Evolutionary conservation across 37 sponge, comb jelly and placozoan species (phyloP), one percentile per base, ranked within the genome.

Genomic region (Theonella swinhoei): DNA sequence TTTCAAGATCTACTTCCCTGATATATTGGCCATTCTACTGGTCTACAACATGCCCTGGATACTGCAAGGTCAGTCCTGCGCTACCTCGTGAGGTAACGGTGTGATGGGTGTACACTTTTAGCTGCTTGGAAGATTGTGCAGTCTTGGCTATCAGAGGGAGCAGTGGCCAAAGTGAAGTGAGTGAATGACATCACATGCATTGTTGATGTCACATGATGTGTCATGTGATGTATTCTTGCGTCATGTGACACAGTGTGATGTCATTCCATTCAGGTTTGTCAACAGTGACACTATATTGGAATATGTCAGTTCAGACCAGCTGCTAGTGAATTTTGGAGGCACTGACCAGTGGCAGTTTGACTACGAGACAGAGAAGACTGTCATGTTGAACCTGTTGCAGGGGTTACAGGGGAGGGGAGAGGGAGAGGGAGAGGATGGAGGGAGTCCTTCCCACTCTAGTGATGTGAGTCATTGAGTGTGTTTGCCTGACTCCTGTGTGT

Each of bases 41-140:
- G 89, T 95, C 54, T 95, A 85, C 78, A 83, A 91, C 22, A 68
- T 95, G 83, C 95, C 95, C 4, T 95, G 92, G 92, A 65, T 95
- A 2, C 79, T 95, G n/a, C 88, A 95, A 83, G 95, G 95, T 95
- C 30, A 9, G 66, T n/a, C n/a, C n/a, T n/a, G n/a, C n/a, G n/a
- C n/a, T 60, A 25, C 62, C 32, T 76, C 11, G 19, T 64, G 1
- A 38, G 0, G 5, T 64, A 64, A n/a, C 38, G 54, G 11, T 14
- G 54, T 14, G 7, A 47, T 14, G 54, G 7, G 14, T 14, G 54
- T 47, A 47, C 54, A 47, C 54, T 14, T 47, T 14, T 47, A 95
- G 95, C 95, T 91, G 93, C 92, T 11, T 95, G 95, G 95, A 88
- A 80, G 72, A 88, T 95, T 36, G 80, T 95, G 25, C 88, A 88